Evolutionary conservation across 35 echinoderm and acorn worm species (phyloP).

Genomic region (Ophiothrix spiculata): DNA sequence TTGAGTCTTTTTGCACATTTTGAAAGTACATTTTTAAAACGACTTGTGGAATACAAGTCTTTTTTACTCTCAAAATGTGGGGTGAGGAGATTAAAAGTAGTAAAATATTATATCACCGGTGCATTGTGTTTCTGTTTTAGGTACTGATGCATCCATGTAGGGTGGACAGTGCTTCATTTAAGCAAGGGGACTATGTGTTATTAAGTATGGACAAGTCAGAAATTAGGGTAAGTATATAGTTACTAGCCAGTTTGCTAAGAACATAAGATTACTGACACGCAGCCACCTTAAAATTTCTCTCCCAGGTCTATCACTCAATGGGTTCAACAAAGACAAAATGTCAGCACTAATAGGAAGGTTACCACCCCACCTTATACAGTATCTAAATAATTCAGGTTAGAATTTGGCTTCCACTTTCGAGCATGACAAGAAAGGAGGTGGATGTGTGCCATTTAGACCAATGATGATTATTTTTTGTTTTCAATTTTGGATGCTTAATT

Average conservation of each 20-base stretch:
- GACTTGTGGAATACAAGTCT: no score
- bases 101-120: no score
- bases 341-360: background rate
- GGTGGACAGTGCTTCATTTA: conserved; percentile 49
- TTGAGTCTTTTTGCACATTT: no score
- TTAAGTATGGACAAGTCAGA: conserved; percentile 83
- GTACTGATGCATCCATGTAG: background rate
- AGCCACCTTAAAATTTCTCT: no score
- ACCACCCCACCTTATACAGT: background rate
- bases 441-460: background rate
- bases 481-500: no score
- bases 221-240: conserved; percentile 54
- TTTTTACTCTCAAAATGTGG: no score
- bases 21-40: no score
- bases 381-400: background rate
- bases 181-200: conserved; percentile 52
- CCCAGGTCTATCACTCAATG: no score
- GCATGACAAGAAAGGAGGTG: background rate
- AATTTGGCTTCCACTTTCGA: background rate
- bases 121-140: no score
- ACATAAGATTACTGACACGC: background rate
- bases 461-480: no score
- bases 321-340: background rate
- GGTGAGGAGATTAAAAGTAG: no score
- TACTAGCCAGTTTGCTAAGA: background rate